Base-by-base conservation (phyloP, 2,797 vertebrate genomes). In the Pantherophis vulpinus region DNA sequence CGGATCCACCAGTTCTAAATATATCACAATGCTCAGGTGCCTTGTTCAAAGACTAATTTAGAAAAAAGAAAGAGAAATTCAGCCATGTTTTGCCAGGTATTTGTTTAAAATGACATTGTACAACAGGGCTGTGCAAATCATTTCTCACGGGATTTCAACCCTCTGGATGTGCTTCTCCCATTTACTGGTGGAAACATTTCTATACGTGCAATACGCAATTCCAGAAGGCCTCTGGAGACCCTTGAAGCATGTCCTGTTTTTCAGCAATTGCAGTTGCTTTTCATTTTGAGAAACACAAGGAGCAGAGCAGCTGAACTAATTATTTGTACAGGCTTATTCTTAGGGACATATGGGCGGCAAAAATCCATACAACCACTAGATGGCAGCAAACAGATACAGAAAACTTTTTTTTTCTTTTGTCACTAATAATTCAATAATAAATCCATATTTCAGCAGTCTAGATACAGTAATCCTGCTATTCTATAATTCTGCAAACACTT, bases 41-140 rank as follows among this genome's bases (percentile, higher is more conserved):
- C 12, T 59, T 3, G 18, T 37, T 83, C 59, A 7, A 93, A 86
- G 91, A 86, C 88, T 87, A 95, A 92, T 89, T 94, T 60, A 91
- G 70, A 74, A 74, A 47, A 74, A 74, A 74, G 70, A 37, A 20
- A 74, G 2, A 37, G 70, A 70, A 32, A 74, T 74, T 9, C 32
- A 74, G 9, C 32, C 9, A 74, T 37, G 32, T 37, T 74, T 74
- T 37, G 14, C 32, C 70, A 37, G 32, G 70, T 74, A 74, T 74
- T 37, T 20, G 70, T 74, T 74, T 74, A 74, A 37, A 74, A 74
- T 5, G 16, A 20, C 14, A 9, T 20, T 37, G 16, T 74, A 20
- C 27, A 37, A 70, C 16, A 20, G 70, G 16, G 32, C 32, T 9
- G 16, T 37, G 16, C 32, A 74, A 74, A 74, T 74, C 1, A 74